Evolutionary conservation across 1,140 invertebrate genomes (phyloP).

Genomic region (Drosophila repleta): DNA sequence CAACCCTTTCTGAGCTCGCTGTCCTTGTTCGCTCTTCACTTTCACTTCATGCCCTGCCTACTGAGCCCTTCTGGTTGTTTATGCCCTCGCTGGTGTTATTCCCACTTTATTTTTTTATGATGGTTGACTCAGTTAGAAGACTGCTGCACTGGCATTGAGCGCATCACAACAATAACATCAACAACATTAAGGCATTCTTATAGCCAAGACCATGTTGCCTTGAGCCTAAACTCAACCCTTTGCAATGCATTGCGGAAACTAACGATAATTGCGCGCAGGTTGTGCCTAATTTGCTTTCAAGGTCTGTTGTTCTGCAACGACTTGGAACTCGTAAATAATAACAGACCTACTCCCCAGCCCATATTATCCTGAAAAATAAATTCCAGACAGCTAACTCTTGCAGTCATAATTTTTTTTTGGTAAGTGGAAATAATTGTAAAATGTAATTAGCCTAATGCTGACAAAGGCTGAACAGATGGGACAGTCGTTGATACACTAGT

Average conservation of each 20-base stretch:
- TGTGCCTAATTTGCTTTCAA: slow-evolving; percentile 77
- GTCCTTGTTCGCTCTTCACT: slow-evolving; percentile 39
- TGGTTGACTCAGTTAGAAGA: slow-evolving; percentile 30
- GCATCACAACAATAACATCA: slow-evolving; percentile 34
- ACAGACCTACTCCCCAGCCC: slow-evolving; percentile 6
- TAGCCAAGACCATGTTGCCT: background rate
- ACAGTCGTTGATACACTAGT: too few relatives aligned
- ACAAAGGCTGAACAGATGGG: too few relatives aligned
- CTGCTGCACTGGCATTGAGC: slow-evolving; percentile 57
- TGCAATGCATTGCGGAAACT: slow-evolving; percentile 55
- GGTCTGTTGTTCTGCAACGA: slow-evolving; percentile 65
- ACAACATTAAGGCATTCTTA: slow-evolving; percentile 21
- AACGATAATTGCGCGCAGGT: slow-evolving; percentile 79
- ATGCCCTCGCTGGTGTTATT: slow-evolving; percentile 41
- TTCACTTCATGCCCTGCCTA: slow-evolving; percentile 21
- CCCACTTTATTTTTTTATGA: slow-evolving; percentile 64
- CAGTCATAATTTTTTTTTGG: slow-evolving; percentile 52
- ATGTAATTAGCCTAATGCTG: slow-evolving; percentile 20
- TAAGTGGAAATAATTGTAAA: slow-evolving; percentile 72
- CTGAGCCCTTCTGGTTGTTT: slow-evolving; percentile 45
- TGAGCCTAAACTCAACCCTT: slow-evolving; percentile 57
- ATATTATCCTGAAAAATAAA: slow-evolving; percentile 60
- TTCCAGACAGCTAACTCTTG: slow-evolving; percentile 44
- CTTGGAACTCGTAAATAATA: slow-evolving; percentile 63
- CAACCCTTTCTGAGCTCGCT: slow-evolving; percentile 1